Evolutionary conservation across 2,888 invertebrate genomes (phyloP), one percentile per base, ranked within the genome.

Genomic region (Galeruca laticollis): DNA sequence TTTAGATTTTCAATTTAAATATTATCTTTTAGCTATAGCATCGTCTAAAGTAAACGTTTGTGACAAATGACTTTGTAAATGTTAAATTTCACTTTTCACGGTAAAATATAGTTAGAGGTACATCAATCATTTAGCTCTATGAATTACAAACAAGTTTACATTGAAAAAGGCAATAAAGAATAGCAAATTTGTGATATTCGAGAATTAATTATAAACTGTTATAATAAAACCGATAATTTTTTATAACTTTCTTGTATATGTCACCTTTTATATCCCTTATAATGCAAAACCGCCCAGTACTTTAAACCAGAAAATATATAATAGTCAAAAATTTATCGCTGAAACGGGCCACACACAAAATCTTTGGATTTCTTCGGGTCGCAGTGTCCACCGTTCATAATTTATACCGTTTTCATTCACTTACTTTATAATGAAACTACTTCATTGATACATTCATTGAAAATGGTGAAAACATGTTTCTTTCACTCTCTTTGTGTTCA

Each of bases 371-470:
- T 21, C 52, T 52, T 52, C 2, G 52, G 52, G 13, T 52, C 52
- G 52, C 31, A 47, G 59, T 67, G 73, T 68, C 69, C 70, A 69
- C 60, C 68, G 66, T 67, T 59, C 64, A 71, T 60, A 73, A 73
- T 73, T 69, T 70, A 73, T 69, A 60, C 69, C 56, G 21, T 69
- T 71, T 73, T 73, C 69, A 73, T 73, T 71, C 73, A 73, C 73
- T 73, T 49, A 40, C 63, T 69, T 71, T 68, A 72, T 71, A 68
- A 18, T 66, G 60, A 73, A 47, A 37, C 73, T 18, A 63, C 13
- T 69, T 64, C 69, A 69, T 64, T 60, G 64, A 64, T 59, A 20
- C 60, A 60, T 63, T 69, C 66, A 59, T 60, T 47, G 13, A 21
- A 52, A 52, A 52, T 26, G 4, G 52, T 47, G 18, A 9, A 47